These are phyloP conservation scores for Choreutis nemorana DNA, from an alignment of 2,888 invertebrate genomes.

Conservation along the genomic window DNA sequence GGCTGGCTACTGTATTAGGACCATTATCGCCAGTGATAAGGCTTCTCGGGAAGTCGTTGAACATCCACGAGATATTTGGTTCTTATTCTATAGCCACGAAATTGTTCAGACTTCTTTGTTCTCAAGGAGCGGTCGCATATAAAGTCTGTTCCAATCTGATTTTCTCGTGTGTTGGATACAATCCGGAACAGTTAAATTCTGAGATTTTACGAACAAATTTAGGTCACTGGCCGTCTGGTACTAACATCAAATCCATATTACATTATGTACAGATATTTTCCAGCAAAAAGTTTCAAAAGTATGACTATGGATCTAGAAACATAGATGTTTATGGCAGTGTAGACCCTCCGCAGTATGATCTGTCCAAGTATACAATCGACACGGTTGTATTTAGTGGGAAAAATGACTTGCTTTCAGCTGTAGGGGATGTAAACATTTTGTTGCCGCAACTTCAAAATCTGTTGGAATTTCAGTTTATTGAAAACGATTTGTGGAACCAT, in stretches of 20 bases:
- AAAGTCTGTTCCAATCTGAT: conserved; percentile 23
- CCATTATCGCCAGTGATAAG: conserved; percentile 21
- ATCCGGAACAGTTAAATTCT: conserved; percentile 53
- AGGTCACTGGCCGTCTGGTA: conserved; percentile 20
- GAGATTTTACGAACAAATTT: conserved; percentile 27
- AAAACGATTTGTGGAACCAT: conserved; percentile 18
- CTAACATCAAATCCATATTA: conserved; percentile 18
- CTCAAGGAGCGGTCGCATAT: conserved; percentile 11
- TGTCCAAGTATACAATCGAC: conserved; percentile 19
- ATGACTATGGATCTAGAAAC: conserved; percentile 17
- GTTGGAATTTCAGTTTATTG: conserved; percentile 13
- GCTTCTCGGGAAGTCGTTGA: conserved; percentile 36
- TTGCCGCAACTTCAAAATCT: conserved; percentile 20
- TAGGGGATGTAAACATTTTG: conserved; percentile 19
- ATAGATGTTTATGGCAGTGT: conserved; percentile 13
- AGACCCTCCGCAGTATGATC: conserved; percentile 17
- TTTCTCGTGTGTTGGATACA: conserved; percentile 54
- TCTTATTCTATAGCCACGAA: conserved; percentile 9
- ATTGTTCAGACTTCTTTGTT: conserved; percentile 12
- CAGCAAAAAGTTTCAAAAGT: conserved; percentile 14
- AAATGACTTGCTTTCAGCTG: conserved; percentile 22
- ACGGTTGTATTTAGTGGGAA: conserved; percentile 20
- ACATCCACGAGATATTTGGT: conserved; percentile 16
- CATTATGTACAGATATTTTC: conserved; percentile 18
- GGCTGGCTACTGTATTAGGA: conserved; percentile 19